phyloP scores from a whole-genome alignment of 2,797 vertebrate genomes.

The Hipposideros larvatus region DNA sequence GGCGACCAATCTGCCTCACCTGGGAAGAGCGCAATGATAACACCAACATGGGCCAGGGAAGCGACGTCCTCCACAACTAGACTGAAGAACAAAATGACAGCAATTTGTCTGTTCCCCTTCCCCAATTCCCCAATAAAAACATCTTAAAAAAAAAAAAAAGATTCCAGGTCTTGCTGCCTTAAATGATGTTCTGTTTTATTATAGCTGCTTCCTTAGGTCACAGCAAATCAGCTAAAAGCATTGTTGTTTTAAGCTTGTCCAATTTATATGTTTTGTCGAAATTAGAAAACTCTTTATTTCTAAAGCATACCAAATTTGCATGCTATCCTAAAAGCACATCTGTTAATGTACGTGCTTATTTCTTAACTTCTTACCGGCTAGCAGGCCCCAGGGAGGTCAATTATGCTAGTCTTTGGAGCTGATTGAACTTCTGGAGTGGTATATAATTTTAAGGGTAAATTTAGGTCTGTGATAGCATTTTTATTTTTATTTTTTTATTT shows the following conservation, averaged over 20 bases:
- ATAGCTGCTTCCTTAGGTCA: neutral
- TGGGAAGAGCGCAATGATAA: too few species aligned
- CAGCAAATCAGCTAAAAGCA: neutral
- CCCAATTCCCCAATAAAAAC: too few species aligned
- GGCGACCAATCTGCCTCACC: too few species aligned
- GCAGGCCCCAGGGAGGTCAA: neutral
- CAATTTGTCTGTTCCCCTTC: too few species aligned
- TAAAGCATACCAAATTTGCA: neutral
- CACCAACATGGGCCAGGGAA: too few species aligned
- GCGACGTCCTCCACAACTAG: too few species aligned
- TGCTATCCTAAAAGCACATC: neutral
- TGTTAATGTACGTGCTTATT: neutral
- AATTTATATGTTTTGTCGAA: neutral
- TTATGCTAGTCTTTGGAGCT: neutral
- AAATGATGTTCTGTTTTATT: neutral
- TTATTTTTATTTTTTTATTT: neutral
- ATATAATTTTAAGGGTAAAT: slow-evolving; percentile 7
- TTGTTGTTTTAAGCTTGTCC: neutral
- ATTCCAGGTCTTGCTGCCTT: neutral
- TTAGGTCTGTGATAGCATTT: slow-evolving; percentile 14
- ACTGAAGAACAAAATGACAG: too few species aligned
- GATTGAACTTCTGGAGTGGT: slow-evolving; percentile 4
- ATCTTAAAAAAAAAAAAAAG: neutral
- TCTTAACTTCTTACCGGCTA: neutral
- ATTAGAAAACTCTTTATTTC: slow-evolving; percentile 10